phyloP scores from a whole-genome alignment of 2,113 vertebrate species.

The Nyctibius bracteatus region DNA sequence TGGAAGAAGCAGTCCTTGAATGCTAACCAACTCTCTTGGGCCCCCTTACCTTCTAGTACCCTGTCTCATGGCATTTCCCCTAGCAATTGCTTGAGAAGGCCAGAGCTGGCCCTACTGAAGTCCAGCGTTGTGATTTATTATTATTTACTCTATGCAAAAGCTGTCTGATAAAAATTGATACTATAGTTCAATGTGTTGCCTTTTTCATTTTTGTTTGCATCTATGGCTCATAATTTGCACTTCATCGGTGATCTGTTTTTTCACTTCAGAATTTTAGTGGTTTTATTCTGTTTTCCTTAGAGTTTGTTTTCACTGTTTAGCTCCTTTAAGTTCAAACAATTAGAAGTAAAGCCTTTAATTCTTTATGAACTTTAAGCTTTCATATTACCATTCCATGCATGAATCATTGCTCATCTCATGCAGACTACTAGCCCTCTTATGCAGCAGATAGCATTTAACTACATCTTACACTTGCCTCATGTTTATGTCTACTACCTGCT shows the following conservation, averaged over 20 bases:
- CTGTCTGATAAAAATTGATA: neutral
- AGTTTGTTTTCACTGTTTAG: neutral
- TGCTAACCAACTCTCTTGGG: too few relatives aligned
- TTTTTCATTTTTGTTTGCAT: neutral
- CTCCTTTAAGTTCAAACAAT: neutral
- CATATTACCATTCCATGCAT: neutral
- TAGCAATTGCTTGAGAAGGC: too few relatives aligned
- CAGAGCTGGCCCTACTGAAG: too few relatives aligned
- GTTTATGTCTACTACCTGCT: neutral
- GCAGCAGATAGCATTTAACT: neutral
- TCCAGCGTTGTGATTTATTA: too few relatives aligned
- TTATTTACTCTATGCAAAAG: neutral
- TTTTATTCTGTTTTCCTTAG: neutral
- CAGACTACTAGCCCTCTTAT: neutral
- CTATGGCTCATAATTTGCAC: neutral
- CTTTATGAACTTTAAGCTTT: neutral
- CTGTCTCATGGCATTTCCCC: too few relatives aligned
- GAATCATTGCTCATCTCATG: neutral
- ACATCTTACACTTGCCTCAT: neutral
- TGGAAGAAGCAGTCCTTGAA: too few relatives aligned
- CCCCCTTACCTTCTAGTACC: too few relatives aligned
- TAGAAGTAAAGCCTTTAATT: neutral
- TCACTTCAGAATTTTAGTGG: neutral
- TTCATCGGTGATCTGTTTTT: neutral
- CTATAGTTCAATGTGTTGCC: neutral